phyloP scores from a whole-genome alignment of 2,113 vertebrate genomes.

The Nothobranchius furzeri region DNA sequence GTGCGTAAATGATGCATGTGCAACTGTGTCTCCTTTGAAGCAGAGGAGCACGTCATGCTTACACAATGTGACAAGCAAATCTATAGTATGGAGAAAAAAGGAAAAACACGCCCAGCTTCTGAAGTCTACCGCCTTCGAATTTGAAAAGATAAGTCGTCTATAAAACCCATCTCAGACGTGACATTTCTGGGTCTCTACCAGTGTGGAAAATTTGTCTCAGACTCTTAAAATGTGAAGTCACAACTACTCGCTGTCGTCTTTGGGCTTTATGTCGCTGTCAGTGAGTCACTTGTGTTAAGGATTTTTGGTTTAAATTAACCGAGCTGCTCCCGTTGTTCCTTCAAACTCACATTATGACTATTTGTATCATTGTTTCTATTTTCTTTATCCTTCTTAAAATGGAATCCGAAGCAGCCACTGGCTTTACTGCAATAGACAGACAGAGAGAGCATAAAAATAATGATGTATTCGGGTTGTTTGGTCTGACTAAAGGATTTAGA shows the following conservation, averaged over 20 bases:
- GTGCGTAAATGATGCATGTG: not conserved
- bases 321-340: conserved; percentile 6
- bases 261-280: not conserved
- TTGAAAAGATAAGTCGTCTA: conserved; percentile 57
- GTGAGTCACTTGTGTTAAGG: conserved; percentile 32
- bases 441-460: not conserved
- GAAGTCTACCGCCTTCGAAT: conserved; percentile 40
- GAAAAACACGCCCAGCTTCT: conserved; percentile 28
- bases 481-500: not conserved
- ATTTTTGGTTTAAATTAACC: conserved; percentile 53
- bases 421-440: conserved; percentile 7
- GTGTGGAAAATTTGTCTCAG: conserved; percentile 51
- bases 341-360: conserved; percentile 3
- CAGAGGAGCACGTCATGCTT: conserved; percentile 48
- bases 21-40: not conserved
- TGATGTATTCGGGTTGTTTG: conserved; percentile 27
- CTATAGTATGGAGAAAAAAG: conserved; percentile 21
- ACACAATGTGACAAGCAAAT: conserved; percentile 69
- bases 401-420: not conserved
- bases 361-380: not conserved
- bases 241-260: conserved; percentile 47
- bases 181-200: conserved; percentile 69
- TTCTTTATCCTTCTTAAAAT: not conserved
- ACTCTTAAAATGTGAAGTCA: conserved; percentile 43
- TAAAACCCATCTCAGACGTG: conserved; percentile 55